A percentile compares a stretch with the other conserved stretches of the same genome.
phyloP scores from a whole-genome alignment of 1,140 invertebrate species.

The Schlechtendalia chinensis region DNA sequence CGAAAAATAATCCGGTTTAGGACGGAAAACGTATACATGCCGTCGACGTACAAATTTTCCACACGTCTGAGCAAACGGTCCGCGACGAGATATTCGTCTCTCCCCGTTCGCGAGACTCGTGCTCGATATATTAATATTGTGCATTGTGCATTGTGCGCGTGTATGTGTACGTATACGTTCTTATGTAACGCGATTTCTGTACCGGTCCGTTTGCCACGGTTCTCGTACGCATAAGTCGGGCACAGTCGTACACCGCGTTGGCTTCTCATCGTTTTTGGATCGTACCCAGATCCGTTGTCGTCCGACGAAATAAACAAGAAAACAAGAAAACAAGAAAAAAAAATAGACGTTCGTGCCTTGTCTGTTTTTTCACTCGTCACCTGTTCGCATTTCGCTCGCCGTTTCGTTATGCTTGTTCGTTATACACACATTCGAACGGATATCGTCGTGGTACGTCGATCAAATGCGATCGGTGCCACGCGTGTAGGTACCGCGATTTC shows the following conservation, averaged over 20 bases:
- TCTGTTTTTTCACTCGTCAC: neutral
- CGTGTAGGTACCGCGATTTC: too few species aligned
- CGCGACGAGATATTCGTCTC: neutral
- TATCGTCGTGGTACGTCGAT: too few species aligned
- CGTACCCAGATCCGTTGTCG: neutral
- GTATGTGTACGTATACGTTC: neutral
- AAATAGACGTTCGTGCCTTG: neutral
- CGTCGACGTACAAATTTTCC: neutral
- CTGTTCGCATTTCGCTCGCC: too few species aligned
- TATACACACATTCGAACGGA: too few species aligned
- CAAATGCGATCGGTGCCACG: too few species aligned
- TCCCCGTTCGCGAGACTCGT: neutral
- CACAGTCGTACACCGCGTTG: neutral
- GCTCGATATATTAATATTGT: neutral
- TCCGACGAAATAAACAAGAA: neutral
- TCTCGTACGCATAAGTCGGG: neutral
- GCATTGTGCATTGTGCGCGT: neutral
- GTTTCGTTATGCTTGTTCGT: too few species aligned
- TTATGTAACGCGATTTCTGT: neutral
- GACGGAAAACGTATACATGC: neutral
- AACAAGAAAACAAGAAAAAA: too few species aligned
- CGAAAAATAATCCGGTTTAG: conserved; percentile 3
- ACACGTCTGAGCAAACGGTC: neutral
- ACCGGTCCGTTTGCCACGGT: neutral
- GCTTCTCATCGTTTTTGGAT: neutral